phyloP scores from a whole-genome alignment of 2,797 vertebrate species.

The Phaenicophaeus curvirostris region DNA sequence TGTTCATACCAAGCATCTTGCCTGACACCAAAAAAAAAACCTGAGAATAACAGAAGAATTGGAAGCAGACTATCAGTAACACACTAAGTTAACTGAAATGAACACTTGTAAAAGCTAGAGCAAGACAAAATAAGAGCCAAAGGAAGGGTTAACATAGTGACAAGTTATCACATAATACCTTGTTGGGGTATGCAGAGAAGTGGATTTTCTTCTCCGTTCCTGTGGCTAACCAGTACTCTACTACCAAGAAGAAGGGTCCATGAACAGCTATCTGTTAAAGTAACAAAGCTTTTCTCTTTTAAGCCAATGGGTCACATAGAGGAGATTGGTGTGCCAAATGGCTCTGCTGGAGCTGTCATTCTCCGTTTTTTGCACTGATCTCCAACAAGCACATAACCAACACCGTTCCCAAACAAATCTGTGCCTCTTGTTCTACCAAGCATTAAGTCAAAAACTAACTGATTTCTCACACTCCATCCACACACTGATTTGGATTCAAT shows the following conservation, averaged over 20 bases:
- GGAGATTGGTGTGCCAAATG: background rate
- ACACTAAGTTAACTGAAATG: too few relatives aligned
- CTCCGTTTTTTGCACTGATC: background rate
- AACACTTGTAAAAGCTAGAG: too few relatives aligned
- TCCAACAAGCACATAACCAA: background rate
- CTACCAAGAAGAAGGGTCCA: background rate
- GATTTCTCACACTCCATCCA: background rate
- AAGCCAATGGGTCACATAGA: background rate
- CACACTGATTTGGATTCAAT: background rate
- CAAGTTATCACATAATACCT: background rate
- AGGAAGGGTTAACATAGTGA: background rate
- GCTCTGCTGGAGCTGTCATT: background rate
- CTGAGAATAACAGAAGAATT: background rate
- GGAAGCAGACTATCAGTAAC: background rate
- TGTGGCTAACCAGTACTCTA: background rate
- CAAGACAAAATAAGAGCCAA: background rate
- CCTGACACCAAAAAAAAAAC: background rate
- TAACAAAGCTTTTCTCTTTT: background rate
- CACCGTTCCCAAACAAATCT: background rate
- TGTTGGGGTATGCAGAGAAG: background rate
- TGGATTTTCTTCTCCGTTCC: background rate
- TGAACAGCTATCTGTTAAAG: background rate
- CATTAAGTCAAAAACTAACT: background rate
- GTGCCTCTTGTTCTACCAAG: background rate
- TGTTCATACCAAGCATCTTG: background rate